Percentiles rank a stretch among this genome's conserved stretches.
Evolutionary conservation across 2,113 vertebrate species (phyloP).

Genomic region (Mesoclemmys tuberculata): DNA sequence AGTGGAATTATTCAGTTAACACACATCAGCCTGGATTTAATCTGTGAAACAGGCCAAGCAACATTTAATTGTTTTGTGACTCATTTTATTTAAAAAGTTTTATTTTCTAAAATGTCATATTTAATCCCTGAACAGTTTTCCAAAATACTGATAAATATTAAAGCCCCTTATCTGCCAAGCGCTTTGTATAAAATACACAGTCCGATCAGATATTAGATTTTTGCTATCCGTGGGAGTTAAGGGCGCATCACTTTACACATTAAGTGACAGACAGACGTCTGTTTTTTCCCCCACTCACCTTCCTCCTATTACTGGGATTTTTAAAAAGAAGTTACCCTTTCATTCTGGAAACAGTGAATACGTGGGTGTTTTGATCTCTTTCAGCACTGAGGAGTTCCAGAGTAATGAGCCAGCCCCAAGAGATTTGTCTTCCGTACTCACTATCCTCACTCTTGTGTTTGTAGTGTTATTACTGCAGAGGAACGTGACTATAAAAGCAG

Average conservation of each 20-base stretch:
- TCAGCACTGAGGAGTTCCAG: neutral
- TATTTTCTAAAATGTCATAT: accelerated
- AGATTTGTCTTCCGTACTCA: neutral
- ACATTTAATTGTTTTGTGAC: neutral
- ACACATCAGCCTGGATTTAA: accelerated
- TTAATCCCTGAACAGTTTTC: neutral
- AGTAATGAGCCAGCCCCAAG: no score
- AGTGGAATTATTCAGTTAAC: accelerated
- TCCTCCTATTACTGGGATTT: neutral
- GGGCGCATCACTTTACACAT: neutral
- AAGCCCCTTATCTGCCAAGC: neutral
- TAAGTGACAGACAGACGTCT: accelerated
- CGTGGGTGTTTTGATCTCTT: neutral
- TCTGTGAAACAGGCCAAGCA: neutral
- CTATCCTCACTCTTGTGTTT: neutral
- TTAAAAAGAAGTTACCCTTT: neutral
- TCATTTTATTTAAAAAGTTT: neutral
- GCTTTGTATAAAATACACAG: neutral
- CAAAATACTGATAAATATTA: neutral
- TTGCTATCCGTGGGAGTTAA: neutral
- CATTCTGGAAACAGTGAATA: neutral
- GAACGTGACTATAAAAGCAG: neutral
- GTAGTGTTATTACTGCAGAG: neutral
- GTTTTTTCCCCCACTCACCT: neutral
- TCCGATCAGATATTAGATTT: neutral